Conservation (phyloP, 2,797 vertebrate genomes). For the Muscicapa striata region DNA sequence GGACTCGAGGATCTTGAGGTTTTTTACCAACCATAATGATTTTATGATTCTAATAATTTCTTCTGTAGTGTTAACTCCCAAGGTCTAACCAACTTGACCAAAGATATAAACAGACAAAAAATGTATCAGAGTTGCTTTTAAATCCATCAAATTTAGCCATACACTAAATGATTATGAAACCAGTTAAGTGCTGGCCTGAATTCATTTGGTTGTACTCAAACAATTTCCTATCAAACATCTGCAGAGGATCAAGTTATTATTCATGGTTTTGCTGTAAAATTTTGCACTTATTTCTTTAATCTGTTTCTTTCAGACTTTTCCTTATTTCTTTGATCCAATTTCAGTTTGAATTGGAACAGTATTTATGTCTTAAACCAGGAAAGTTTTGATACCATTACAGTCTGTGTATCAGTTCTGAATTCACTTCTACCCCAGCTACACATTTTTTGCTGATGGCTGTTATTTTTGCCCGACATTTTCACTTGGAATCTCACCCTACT, state of each 20-base stretch:
- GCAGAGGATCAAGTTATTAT: slow-evolving; percentile 13
- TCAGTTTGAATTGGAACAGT: not conserved
- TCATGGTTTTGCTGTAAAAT: not conserved
- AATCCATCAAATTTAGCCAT: not conserved
- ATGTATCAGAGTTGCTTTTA: not conserved
- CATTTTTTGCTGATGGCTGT: slow-evolving; percentile 39
- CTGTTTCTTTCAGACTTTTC: not conserved
- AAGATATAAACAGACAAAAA: not conserved
- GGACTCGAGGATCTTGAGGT: not conserved
- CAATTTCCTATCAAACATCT: slow-evolving; percentile 31
- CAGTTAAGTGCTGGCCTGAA: slow-evolving; percentile 18
- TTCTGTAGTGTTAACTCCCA: not conserved
- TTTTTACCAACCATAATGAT: not conserved
- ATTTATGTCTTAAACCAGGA: not conserved
- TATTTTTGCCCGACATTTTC: not conserved
- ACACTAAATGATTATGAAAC: not conserved
- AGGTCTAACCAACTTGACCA: not conserved
- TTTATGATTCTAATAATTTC: not conserved
- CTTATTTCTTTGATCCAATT: not conserved
- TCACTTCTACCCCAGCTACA: not conserved
- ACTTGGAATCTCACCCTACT: not conserved
- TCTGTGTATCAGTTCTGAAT: not conserved
- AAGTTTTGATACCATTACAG: not conserved
- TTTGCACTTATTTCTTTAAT: not conserved
- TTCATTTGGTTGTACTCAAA: not conserved